Evolutionary conservation across 1,140 invertebrate genomes (phyloP).

Genomic region (Sarcophaga bullata): DNA sequence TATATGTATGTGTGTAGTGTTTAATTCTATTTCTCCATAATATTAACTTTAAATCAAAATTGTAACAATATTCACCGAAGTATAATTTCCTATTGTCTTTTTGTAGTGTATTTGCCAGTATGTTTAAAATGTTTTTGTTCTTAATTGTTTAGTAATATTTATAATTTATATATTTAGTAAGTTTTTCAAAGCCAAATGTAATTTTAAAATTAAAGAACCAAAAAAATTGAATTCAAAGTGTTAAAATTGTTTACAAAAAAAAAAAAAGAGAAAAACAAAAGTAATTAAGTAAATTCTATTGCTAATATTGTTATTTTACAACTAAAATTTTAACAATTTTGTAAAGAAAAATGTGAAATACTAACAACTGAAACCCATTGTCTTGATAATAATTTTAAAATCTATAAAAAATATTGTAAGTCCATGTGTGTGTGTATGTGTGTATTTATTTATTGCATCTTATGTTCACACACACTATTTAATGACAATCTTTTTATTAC

Average conservation of each 20-base stretch:
- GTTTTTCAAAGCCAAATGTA: background rate
- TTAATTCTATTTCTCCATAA: background rate
- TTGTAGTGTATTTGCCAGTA: background rate
- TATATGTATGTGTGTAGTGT: no score
- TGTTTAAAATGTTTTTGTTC: background rate
- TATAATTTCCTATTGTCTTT: background rate
- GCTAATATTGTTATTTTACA: background rate
- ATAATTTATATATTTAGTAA: background rate
- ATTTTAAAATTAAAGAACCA: background rate
- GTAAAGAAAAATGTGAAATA: background rate
- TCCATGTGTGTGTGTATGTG: no score
- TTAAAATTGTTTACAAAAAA: background rate
- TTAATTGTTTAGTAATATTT: background rate
- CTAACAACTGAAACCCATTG: no score
- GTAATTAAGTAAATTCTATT: constrained; percentile 42
- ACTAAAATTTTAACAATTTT: background rate
- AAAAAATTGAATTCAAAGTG: background rate
- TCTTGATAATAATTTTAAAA: no score
- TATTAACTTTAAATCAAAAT: background rate
- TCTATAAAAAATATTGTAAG: no score
- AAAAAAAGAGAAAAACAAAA: background rate
- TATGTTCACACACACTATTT: no score
- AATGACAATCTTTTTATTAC: no score
- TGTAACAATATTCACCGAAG: background rate
- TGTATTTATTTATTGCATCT: no score